Base-by-base conservation (phyloP, 2,888 invertebrate genomes). In the Epicampocera succincta region DNA sequence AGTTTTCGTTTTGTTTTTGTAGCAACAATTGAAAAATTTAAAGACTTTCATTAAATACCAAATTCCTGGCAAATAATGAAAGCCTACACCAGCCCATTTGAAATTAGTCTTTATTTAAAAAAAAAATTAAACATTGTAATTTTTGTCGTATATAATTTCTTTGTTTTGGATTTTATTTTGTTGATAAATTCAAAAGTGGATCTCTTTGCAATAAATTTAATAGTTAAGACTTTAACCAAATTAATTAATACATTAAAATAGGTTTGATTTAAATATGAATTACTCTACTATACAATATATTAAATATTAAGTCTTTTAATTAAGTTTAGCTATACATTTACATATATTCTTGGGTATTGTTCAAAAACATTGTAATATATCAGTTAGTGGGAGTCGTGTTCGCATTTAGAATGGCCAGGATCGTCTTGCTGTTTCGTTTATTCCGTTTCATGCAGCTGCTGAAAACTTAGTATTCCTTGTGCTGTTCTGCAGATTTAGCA, bases 11-110 rank as follows among this genome's bases (percentile, higher is more conserved):
- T 44, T 61, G 1, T 33, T 48, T 50, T 40, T 21, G 44, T 60
- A 54, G 42, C 40, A 75, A 76, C 40, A 40, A 50, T 29, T 54
- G 17, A 72, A 42, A 46, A 46, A 15, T 58, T 25, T 61, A 3
- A 83, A 84, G 84, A 85, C 84, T 85, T 86, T 85, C 84, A 86
- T 58, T 82, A 33, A 42, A 71, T 60, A 78, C 11, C 71, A 78
- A 15, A 8, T 11, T 9, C 33, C 56, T 75, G 66, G 61, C 75
- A 71, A 6, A 61, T 25, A 85, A 80, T 87, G 85, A 85, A 86
- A 87, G 87, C 86, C 87, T 86, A 85, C 86, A 89, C 87, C 89
- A 89, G 89, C 89, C 89, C 89, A 84, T 66, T 78, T 75, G 29
- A 44, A 33, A 13, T 42, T 21, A 4, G 15, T 42, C 11, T 56